A percentile compares a stretch with the other conserved stretches of the same genome.
phyloP scores from a whole-genome alignment of 2,888 invertebrate genomes.

The Petrolisthes manimaculis region DNA sequence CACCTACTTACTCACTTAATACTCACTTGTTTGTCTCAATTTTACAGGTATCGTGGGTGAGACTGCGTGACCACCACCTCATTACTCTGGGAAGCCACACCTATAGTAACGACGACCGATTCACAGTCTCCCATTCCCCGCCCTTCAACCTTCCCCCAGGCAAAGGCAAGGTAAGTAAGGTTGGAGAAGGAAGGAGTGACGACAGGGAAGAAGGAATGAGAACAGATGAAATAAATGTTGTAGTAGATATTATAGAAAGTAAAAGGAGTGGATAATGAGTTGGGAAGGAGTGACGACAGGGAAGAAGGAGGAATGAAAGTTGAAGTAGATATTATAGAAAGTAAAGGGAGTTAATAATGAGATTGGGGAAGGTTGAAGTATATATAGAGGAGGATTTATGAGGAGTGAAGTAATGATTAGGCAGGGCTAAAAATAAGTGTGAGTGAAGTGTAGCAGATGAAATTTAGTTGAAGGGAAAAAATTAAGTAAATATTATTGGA shows the following conservation, averaged over 20 bases:
- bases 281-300: not conserved
- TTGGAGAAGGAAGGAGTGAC: no score
- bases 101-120: conserved; percentile 56
- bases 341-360: not conserved
- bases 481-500: not conserved
- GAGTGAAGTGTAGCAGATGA: no score
- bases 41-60: conserved; percentile 58
- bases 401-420: not conserved
- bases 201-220: not conserved
- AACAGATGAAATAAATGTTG: not conserved
- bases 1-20: not conserved
- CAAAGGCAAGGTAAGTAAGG: conserved; percentile 37
- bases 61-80: conserved; percentile 59
- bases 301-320: not conserved
- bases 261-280: not conserved
- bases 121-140: conserved; percentile 56
- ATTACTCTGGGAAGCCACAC: conserved; percentile 60
- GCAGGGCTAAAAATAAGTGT: not conserved
- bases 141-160: conserved; percentile 39
- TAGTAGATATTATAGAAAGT: not conserved
- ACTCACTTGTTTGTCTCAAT: not conserved
- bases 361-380: not conserved
- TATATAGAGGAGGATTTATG: not conserved
- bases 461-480: not conserved
- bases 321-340: no score